Evolutionary conservation across 2,113 vertebrate genomes (phyloP).

Genomic region (Rutilus rutilus): DNA sequence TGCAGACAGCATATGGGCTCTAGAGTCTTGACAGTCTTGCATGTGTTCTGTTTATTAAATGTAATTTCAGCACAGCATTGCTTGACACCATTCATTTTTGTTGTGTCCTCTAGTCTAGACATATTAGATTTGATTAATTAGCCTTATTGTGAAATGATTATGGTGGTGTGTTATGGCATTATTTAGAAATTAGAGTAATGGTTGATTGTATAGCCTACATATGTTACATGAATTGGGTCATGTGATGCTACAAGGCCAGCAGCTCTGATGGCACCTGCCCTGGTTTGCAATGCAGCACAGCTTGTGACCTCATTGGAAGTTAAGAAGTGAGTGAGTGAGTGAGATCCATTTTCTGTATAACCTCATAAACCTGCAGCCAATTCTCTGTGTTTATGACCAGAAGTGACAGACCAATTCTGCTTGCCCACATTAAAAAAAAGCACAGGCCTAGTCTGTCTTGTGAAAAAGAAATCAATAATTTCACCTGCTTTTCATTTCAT

Average conservation of each 20-base stretch:
- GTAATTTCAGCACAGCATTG: constrained; percentile 6
- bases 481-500: constrained; percentile 24
- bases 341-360: constrained; percentile 20
- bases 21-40: neutral
- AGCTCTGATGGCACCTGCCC: neutral
- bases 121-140: neutral
- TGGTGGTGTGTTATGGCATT: neutral
- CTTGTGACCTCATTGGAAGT: constrained; percentile 34
- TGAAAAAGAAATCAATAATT: constrained; percentile 50
- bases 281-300: neutral
- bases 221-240: neutral
- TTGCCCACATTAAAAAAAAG: constrained; percentile 39
- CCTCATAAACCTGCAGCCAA: constrained; percentile 50
- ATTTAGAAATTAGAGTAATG: neutral
- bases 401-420: constrained; percentile 48
- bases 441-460: constrained; percentile 31
- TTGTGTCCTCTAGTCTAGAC: neutral
- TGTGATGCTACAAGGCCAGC: neutral
- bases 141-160: neutral
- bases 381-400: constrained; percentile 33
- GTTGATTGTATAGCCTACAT: neutral
- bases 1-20: neutral
- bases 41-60: constrained; percentile 12
- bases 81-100: neutral
- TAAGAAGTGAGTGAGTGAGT: constrained; percentile 12